These are phyloP conservation scores for Subanguina moxae DNA, from an alignment of 1,140 invertebrate species.

Conservation along the genomic window DNA sequence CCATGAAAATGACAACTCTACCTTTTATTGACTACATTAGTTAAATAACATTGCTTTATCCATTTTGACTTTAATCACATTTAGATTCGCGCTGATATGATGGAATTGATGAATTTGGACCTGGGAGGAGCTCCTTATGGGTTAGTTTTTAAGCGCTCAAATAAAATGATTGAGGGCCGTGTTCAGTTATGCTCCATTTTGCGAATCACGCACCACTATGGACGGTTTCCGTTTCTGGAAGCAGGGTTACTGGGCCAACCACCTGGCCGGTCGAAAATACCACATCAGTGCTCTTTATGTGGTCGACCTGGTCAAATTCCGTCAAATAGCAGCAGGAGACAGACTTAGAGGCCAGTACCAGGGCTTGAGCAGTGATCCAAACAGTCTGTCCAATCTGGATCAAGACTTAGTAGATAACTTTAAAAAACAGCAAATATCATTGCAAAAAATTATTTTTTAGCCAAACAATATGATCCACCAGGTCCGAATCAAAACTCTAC, in stretches of 20 bases:
- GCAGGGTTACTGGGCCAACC: conserved; percentile 95
- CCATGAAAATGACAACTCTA: too few relatives aligned
- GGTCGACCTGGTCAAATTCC: conserved; percentile 90
- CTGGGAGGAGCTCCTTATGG: conserved; percentile 93
- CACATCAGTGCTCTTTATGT: conserved; percentile 97
- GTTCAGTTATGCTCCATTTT: conserved; percentile 87
- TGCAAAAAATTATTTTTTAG: not conserved
- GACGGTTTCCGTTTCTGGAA: conserved; percentile 99
- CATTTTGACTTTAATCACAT: not conserved
- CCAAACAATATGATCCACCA: conserved; percentile 98
- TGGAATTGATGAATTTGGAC: conserved; percentile 88
- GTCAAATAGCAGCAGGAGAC: conserved; percentile 94
- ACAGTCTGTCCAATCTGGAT: conserved; percentile 90
- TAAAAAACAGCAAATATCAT: conserved; percentile 64
- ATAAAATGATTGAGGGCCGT: not conserved
- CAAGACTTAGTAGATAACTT: conserved; percentile 62
- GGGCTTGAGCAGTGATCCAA: conserved; percentile 90
- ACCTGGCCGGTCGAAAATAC: conserved; percentile 86
- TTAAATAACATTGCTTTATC: too few relatives aligned
- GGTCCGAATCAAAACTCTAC: conserved; percentile 84
- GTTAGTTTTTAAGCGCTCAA: conserved; percentile 58
- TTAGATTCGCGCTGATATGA: conserved; percentile 76
- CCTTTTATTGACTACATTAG: too few relatives aligned
- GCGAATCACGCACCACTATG: conserved; percentile 94
- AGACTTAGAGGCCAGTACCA: conserved; percentile 91